Percentiles rank a stretch among this genome's conserved stretches.
These are phyloP conservation scores for Trachops cirrhosus DNA, from an alignment of 2,797 vertebrate genomes.

Conservation along the genomic window DNA sequence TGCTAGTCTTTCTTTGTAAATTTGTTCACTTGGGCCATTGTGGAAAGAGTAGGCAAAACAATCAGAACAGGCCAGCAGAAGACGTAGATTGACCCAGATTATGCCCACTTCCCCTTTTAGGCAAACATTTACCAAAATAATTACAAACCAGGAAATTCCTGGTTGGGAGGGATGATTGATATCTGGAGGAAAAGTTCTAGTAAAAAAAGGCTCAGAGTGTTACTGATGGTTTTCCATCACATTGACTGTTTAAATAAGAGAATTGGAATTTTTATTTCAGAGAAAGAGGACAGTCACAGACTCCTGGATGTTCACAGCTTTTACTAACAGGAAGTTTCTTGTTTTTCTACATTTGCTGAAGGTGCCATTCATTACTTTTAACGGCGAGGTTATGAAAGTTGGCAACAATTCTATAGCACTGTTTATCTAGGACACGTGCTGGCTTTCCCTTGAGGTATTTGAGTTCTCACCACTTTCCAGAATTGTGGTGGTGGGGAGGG, in stretches of 20 bases:
- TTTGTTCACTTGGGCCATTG: neutral
- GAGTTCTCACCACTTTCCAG: neutral
- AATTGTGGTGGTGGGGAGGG: neutral
- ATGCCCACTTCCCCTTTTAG: neutral
- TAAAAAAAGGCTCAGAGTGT: neutral
- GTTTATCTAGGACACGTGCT: neutral
- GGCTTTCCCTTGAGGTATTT: neutral
- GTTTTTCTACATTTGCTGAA: neutral
- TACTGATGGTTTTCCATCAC: neutral
- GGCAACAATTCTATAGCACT: neutral
- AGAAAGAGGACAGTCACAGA: neutral
- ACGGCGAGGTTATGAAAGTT: neutral
- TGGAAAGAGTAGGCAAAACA: neutral
- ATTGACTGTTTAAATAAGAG: neutral
- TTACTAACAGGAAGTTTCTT: neutral
- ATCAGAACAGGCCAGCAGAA: neutral
- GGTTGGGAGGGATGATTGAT: neutral
- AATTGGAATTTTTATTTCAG: neutral
- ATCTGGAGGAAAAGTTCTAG: neutral
- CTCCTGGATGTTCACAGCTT: neutral
- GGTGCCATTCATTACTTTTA: neutral
- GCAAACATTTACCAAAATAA: neutral
- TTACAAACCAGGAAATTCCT: neutral
- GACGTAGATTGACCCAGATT: too few relatives aligned
- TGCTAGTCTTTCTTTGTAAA: neutral